Evolutionary conservation across 2,888 invertebrate genomes (phyloP).

Genomic region (Nasonovia ribisnigri): DNA sequence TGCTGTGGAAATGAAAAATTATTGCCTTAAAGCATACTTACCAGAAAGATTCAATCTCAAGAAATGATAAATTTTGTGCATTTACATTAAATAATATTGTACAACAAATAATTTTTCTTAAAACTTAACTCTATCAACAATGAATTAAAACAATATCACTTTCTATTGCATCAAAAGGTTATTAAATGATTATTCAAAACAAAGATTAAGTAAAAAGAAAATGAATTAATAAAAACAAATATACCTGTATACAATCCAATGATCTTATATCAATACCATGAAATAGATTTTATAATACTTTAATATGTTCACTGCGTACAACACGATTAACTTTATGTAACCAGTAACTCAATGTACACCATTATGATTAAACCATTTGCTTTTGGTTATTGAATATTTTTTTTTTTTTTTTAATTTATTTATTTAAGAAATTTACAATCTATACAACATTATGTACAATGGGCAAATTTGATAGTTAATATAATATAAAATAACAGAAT

Average conservation of each 20-base stretch:
- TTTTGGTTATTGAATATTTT: too few relatives aligned
- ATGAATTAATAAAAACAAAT: neutral
- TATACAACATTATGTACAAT: too few relatives aligned
- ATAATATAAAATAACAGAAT: too few relatives aligned
- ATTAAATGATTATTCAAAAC: neutral
- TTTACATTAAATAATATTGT: neutral
- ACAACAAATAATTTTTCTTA: too few relatives aligned
- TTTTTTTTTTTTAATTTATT: too few relatives aligned
- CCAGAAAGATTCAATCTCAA: neutral
- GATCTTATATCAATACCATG: neutral
- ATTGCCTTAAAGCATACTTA: neutral
- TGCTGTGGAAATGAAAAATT: neutral
- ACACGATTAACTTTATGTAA: neutral
- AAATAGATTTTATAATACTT: neutral
- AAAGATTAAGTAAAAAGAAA: neutral
- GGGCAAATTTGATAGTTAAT: too few relatives aligned
- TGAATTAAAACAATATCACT: neutral
- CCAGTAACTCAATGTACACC: too few relatives aligned
- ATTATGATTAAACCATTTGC: too few relatives aligned
- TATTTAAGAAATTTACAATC: too few relatives aligned
- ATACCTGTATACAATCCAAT: neutral
- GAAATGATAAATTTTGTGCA: neutral
- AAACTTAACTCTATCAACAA: too few relatives aligned
- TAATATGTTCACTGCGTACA: neutral
- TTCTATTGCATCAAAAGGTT: neutral